Conservation (phyloP, 2,888 invertebrate genomes). For the Andrena marginata region DNA sequence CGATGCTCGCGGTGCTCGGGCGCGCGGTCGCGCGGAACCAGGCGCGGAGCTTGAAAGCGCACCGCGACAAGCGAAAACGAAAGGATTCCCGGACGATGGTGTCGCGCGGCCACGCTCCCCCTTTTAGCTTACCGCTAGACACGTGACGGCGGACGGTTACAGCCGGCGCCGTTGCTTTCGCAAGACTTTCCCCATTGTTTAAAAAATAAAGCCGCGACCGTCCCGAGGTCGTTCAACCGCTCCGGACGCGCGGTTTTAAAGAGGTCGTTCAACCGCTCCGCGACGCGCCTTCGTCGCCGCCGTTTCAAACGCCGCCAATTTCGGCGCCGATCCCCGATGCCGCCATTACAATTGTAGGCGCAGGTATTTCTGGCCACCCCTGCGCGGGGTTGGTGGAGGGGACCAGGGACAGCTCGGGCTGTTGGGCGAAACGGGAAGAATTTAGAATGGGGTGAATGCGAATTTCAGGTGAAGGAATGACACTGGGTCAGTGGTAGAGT, state of each 20-base stretch:
- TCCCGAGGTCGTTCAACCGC: conserved; percentile 69
- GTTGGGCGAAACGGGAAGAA: too few relatives aligned
- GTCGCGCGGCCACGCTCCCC: not conserved
- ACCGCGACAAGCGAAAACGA: conserved; percentile 76
- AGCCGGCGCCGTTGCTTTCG: conserved; percentile 68
- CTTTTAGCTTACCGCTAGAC: conserved; percentile 36
- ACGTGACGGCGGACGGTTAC: conserved; percentile 41
- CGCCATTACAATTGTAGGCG: too few relatives aligned
- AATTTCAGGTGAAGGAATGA: too few relatives aligned
- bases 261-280: conserved; percentile 73
- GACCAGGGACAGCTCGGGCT: too few relatives aligned
- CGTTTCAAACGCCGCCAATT: conserved; percentile 17
- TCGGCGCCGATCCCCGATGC: not conserved
- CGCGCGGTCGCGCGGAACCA: not conserved
- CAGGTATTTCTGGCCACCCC: too few relatives aligned
- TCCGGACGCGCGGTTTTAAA: conserved; percentile 61
- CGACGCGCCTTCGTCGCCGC: not conserved
- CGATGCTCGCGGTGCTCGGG: conserved; percentile 20
- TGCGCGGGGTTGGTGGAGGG: too few relatives aligned
- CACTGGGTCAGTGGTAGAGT: too few relatives aligned
- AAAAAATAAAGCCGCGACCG: conserved; percentile 69
- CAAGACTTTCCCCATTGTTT: conserved; percentile 83
- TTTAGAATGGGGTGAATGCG: too few relatives aligned
- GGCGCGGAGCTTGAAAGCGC: conserved; percentile 60
- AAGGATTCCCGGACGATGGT: conserved; percentile 73